Conservation (phyloP, 1,140 invertebrate genomes). For the Maniola jurtina region DNA sequence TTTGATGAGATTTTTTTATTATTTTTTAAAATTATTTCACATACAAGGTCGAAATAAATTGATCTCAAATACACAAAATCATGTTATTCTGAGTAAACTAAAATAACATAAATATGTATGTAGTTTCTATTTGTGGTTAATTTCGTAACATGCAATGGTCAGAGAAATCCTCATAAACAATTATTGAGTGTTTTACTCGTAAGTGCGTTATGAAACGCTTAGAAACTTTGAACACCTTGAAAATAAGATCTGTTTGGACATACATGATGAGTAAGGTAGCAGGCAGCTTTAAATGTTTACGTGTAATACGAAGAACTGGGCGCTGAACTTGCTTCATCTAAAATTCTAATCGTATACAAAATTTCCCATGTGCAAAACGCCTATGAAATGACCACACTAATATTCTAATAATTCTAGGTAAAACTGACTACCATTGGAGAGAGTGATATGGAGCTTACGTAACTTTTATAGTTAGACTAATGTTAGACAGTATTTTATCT, state of each 20-base stretch:
- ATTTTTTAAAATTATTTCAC: neutral
- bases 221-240: neutral
- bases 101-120: neutral
- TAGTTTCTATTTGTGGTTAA: neutral
- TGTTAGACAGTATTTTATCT: too few relatives aligned
- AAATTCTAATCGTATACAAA: constrained; percentile 12
- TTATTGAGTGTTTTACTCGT: neutral
- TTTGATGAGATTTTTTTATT: too few relatives aligned
- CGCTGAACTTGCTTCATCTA: neutral
- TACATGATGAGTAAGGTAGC: neutral
- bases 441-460: too few relatives aligned
- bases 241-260: neutral
- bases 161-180: neutral
- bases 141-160: neutral
- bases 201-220: neutral
- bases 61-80: neutral
- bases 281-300: neutral
- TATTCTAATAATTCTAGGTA: too few relatives aligned
- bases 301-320: neutral
- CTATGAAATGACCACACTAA: neutral
- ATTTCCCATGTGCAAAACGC: constrained; percentile 7
- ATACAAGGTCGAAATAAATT: neutral
- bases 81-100: constrained; percentile 5
- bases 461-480: too few relatives aligned
- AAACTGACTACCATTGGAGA: too few relatives aligned